Conservation (phyloP, 2,888 invertebrate species). For the Nineta flava region DNA sequence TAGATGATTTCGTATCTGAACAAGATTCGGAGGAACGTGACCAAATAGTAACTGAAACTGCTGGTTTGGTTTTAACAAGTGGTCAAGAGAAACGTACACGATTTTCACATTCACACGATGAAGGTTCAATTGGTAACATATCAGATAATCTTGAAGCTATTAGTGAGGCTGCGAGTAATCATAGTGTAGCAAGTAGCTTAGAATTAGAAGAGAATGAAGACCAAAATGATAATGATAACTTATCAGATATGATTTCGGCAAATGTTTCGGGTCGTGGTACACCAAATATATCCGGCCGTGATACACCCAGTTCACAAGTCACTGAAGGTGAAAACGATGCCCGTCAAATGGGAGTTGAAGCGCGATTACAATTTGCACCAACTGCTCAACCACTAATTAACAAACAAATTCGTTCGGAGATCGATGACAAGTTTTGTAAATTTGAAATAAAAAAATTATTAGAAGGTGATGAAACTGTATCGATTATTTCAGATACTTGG, state of each 20-base stretch:
- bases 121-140: slow-evolving; percentile 80
- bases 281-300: slow-evolving; percentile 90
- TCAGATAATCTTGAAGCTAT: slow-evolving; percentile 91
- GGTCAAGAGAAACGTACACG: slow-evolving; percentile 41
- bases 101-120: slow-evolving; percentile 82
- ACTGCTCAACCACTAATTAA: slow-evolving; percentile 25
- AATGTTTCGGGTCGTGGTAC: slow-evolving; percentile 86
- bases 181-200: slow-evolving; percentile 81
- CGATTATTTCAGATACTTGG: slow-evolving; percentile 97
- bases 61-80: slow-evolving; percentile 23
- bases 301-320: slow-evolving; percentile 90
- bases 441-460: slow-evolving; percentile 79
- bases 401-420: slow-evolving; percentile 82
- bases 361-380: slow-evolving; percentile 24
- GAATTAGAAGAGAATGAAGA: slow-evolving; percentile 81
- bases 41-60: slow-evolving; percentile 9
- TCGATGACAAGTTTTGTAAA: slow-evolving; percentile 97
- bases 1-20: slow-evolving; percentile 11
- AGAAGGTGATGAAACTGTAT: slow-evolving; percentile 86
- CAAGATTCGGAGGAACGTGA: slow-evolving; percentile 11
- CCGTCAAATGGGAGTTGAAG: slow-evolving; percentile 18
- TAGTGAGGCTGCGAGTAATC: slow-evolving; percentile 90
- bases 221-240: slow-evolving; percentile 72
- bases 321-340: slow-evolving; percentile 50
- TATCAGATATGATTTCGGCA: slow-evolving; percentile 94